phyloP scores from a whole-genome alignment of 2,113 vertebrate genomes.

The Pseudorhombus dupliciocellatus region DNA sequence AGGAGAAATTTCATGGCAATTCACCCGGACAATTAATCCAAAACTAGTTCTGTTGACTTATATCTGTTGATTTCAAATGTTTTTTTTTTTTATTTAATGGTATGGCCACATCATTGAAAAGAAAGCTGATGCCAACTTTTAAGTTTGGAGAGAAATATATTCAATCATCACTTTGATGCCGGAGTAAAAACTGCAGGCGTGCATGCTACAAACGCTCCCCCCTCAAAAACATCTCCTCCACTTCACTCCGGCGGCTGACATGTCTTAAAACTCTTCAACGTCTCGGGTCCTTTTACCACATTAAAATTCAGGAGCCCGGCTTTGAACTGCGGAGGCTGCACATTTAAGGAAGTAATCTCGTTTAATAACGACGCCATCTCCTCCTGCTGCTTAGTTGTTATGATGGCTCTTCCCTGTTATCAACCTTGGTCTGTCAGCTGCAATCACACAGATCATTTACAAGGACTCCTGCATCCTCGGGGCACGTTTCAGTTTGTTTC shows the following conservation, averaged over 20 bases:
- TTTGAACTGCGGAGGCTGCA: conserved; percentile 39
- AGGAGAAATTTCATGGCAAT: no score
- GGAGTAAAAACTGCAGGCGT: conserved; percentile 28
- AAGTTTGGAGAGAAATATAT: neutral
- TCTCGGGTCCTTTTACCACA: conserved; percentile 35
- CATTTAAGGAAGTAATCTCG: conserved; percentile 51
- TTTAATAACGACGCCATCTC: conserved; percentile 34
- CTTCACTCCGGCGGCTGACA: conserved; percentile 1
- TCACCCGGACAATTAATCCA: no score
- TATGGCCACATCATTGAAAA: neutral
- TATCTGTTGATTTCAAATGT: neutral
- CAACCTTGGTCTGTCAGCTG: conserved; percentile 61
- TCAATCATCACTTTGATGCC: conserved; percentile 13
- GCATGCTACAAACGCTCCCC: conserved; percentile 8
- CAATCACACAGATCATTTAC: conserved; percentile 65
- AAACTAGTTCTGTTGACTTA: neutral
- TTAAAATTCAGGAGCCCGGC: conserved; percentile 23
- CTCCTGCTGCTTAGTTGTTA: conserved; percentile 35
- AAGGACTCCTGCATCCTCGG: conserved; percentile 51
- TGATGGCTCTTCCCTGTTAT: conserved; percentile 60
- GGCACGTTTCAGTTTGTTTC: conserved; percentile 60
- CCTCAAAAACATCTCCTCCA: conserved; percentile 11
- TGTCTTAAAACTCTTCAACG: conserved; percentile 9
- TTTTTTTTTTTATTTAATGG: neutral
- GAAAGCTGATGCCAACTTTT: neutral